These are phyloP conservation scores for Orgyia antiqua DNA, from an alignment of 2,888 invertebrate genomes.

Conservation along the genomic window DNA sequence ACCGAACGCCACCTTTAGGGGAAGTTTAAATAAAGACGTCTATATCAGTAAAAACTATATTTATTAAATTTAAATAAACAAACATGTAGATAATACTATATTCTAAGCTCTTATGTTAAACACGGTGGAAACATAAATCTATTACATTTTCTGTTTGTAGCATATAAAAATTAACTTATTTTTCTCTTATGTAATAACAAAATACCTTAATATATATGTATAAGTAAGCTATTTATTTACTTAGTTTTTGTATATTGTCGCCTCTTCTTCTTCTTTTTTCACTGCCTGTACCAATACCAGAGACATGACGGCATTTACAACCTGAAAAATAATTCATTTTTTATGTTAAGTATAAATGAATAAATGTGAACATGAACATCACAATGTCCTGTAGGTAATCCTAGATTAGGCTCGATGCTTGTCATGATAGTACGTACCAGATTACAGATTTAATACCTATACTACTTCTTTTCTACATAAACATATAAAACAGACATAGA, in stretches of 20 bases:
- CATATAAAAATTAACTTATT: conserved; percentile 6
- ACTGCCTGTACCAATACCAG: conserved; percentile 84
- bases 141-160: no score
- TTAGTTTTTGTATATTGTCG: conserved; percentile 57
- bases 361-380: no score
- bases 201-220: background rate
- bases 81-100: conserved; percentile 22
- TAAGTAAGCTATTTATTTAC: conserved; percentile 1
- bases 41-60: conserved; percentile 23
- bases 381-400: no score
- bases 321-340: conserved; percentile 51
- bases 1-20: no score
- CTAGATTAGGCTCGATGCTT: no score
- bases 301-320: conserved; percentile 84
- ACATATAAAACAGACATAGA: no score
- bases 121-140: conserved; percentile 34
- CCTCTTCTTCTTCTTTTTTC: conserved; percentile 84
- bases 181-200: conserved; percentile 1
- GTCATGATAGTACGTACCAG: no score
- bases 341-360: no score
- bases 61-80: conserved; percentile 19
- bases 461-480: no score
- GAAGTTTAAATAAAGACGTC: no score
- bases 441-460: no score
- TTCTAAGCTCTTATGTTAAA: conserved; percentile 19